Base-by-base conservation (phyloP, 2,113 vertebrate species). In the Caranx melampygus region DNA sequence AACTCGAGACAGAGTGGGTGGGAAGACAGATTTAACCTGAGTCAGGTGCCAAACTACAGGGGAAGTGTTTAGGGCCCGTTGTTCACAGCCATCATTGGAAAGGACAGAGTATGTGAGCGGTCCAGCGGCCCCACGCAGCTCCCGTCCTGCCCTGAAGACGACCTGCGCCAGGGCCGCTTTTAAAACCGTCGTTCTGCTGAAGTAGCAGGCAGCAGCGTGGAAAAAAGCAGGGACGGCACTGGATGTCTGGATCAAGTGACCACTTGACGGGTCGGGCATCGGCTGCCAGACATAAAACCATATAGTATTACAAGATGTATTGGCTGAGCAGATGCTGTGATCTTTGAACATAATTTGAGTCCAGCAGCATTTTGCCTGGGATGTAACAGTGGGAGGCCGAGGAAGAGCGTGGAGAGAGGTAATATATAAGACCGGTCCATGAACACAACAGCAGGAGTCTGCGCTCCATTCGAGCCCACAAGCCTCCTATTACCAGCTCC, bases 1-100 rank as follows among this genome's bases (percentile, higher is more conserved):
- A 84, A 77, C 70, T 74, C 58, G 34, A 86, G 81, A 81, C 86
- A 86, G 85, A 79, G 82, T 80, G 88, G 76, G 88, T 58, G 83
- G 80, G 49, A 79, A 64, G 81, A 86, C 40, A 59, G 85, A 85
- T 84, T 77, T 75, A 55, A 73, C 37, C 51, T 7, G 21, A 54
- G 62, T 54, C 44, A 65, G 62, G 63, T 72, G 82, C 74, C 86
- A 87, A 84, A 83, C 67, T 66, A 79, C 68, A 85, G 87, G 80
- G 84, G 74, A 86, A 88, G 82, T 77, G 84, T 85, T 90, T 77
- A 88, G 66, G 33, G 47, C 26, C 37, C 4, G 12, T 65, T 66
- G 47, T 82, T 87, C 83, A 86, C 85, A 75, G 87, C 79, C 77
- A 81, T 49, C n/a, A 37, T 55, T 44, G 68, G 69, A 82, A 75